Evolutionary conservation across 1,140 invertebrate genomes (phyloP).

Genomic region (Leucophenga varia): DNA sequence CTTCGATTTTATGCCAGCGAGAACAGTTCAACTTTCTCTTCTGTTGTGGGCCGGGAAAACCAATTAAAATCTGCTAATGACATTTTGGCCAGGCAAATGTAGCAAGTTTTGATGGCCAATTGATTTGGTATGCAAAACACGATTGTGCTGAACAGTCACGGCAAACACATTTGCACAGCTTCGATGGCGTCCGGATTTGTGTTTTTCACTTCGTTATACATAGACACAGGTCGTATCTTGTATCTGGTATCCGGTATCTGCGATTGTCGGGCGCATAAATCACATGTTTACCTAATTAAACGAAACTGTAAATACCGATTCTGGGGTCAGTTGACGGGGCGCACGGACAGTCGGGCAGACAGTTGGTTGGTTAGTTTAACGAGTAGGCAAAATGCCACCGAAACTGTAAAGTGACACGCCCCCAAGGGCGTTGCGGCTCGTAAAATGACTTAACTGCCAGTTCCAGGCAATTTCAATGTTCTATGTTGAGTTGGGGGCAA

Average conservation of each 20-base stretch:
- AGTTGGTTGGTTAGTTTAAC: slow-evolving; percentile 18
- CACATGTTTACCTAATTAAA: slow-evolving; percentile 44
- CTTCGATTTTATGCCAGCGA: no score
- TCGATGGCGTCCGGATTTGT: no score
- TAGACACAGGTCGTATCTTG: not conserved
- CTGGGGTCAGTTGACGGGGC: slow-evolving; percentile 18
- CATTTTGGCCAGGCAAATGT: slow-evolving; percentile 18
- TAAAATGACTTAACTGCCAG: slow-evolving; percentile 22
- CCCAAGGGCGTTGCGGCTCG: slow-evolving; percentile 14
- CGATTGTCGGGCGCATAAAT: slow-evolving; percentile 29
- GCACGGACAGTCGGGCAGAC: no score
- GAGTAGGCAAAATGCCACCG: slow-evolving; percentile 34
- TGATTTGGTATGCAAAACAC: slow-evolving; percentile 31
- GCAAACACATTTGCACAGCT: not conserved
- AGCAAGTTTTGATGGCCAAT: slow-evolving; percentile 33
- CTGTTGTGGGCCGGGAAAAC: no score
- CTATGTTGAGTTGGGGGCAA: slow-evolving; percentile 11
- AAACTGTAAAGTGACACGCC: slow-evolving; percentile 26
- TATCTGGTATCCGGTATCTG: slow-evolving; percentile 5
- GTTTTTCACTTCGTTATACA: no score
- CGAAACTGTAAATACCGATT: slow-evolving; percentile 34
- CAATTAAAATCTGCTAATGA: slow-evolving; percentile 35
- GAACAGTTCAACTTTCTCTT: no score
- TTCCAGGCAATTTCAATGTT: slow-evolving; percentile 15
- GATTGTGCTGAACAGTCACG: not conserved